A percentile compares a stretch with the other conserved stretches of the same genome.
Conservation (phyloP, 2,797 vertebrate genomes). For the Poecile montanus region DNA sequence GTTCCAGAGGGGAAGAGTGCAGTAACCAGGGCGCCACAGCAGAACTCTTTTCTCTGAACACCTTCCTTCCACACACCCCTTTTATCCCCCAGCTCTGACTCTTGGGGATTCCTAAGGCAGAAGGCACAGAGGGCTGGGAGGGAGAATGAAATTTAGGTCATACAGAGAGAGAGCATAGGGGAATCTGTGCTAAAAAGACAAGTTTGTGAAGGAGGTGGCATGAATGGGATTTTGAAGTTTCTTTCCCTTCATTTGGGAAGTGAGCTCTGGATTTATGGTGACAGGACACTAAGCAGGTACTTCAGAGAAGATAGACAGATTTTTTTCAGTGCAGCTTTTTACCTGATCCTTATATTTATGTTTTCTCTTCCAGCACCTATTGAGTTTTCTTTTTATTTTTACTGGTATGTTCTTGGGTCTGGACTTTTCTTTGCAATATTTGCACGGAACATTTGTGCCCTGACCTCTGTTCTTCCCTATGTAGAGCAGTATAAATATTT, state of each 20-base stretch:
- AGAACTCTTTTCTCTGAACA: neutral
- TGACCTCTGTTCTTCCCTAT: neutral
- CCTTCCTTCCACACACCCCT: neutral
- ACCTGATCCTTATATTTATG: neutral
- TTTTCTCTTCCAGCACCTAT: neutral
- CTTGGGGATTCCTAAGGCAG: neutral
- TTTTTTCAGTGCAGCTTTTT: neutral
- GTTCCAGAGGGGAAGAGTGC: neutral
- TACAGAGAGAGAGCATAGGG: neutral
- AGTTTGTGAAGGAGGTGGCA: neutral
- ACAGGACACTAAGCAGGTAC: neutral
- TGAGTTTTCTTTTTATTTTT: neutral
- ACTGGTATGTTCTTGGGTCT: neutral
- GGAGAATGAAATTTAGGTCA: neutral
- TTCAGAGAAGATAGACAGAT: neutral
- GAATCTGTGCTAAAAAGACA: neutral
- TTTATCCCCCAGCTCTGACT: neutral
- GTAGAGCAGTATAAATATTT: neutral
- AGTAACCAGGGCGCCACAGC: neutral
- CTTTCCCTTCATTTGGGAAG: neutral
- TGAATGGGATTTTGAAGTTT: neutral
- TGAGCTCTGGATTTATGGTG: neutral
- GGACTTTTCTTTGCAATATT: neutral
- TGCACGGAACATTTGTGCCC: neutral
- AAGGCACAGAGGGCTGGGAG: neutral